Percentiles rank a stretch among this genome's conserved stretches.
Evolutionary conservation across 2,888 invertebrate species (phyloP).

Genomic region (Phalera bucephala): DNA sequence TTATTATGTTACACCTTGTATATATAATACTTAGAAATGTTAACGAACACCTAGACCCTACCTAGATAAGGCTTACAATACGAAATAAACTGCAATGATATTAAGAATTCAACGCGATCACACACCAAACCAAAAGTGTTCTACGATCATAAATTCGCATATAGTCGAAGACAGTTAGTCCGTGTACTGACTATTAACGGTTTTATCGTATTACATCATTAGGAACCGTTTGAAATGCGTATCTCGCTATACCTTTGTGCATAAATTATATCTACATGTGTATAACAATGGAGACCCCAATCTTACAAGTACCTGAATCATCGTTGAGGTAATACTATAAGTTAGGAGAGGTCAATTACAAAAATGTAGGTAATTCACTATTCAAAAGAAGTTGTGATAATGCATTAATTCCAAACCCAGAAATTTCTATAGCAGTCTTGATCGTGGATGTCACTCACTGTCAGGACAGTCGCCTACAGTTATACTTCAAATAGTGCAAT

Average conservation of each 20-base stretch:
- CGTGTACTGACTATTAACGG: neutral
- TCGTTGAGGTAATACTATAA: slow-evolving; percentile 1
- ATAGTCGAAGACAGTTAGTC: neutral
- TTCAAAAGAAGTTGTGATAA: too few species aligned
- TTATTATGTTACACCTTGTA: too few species aligned
- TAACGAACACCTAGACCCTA: too few species aligned
- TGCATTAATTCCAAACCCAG: too few species aligned
- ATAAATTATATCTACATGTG: neutral
- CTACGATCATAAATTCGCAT: neutral
- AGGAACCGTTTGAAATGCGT: neutral
- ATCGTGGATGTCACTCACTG: too few species aligned
- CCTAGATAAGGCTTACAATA: neutral
- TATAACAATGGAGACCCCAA: neutral
- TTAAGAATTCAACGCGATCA: neutral
- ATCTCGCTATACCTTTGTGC: neutral
- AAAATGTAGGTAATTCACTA: too few species aligned
- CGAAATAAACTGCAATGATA: neutral
- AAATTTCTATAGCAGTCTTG: too few species aligned
- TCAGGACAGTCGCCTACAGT: too few species aligned
- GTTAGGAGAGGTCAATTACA: too few species aligned
- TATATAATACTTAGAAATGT: too few species aligned
- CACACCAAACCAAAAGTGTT: neutral
- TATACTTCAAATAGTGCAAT: too few species aligned
- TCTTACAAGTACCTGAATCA: neutral
- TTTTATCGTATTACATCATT: slow-evolving; percentile 1